Evolutionary conservation across 2,113 vertebrate genomes (phyloP).

Genomic region (Eidolon helvum): DNA sequence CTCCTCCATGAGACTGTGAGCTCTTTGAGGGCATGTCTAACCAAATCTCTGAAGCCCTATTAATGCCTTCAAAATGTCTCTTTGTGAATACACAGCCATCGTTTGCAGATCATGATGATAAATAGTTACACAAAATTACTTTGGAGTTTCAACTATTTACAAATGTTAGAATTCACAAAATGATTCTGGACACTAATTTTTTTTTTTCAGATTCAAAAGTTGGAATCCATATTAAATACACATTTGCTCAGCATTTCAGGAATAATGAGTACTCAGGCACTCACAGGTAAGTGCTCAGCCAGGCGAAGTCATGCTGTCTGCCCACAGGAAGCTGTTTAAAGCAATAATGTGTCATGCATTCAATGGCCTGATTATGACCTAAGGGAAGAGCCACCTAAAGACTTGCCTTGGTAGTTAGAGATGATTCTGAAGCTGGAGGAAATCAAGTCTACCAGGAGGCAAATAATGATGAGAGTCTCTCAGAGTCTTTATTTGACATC

Average conservation of each 20-base stretch:
- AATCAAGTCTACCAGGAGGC: neutral
- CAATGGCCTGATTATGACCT: neutral
- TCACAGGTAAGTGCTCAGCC: neutral
- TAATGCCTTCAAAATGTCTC: neutral
- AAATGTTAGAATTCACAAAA: neutral
- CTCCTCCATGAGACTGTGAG: conserved; percentile 41
- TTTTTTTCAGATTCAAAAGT: neutral
- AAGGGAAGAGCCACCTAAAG: neutral
- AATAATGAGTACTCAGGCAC: neutral
- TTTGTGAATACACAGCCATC: neutral
- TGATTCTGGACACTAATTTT: neutral
- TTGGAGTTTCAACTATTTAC: neutral
- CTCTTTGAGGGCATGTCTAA: conserved; percentile 51
- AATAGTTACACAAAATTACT: neutral
- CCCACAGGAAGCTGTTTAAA: neutral
- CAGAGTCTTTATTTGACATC: neutral
- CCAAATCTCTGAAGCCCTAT: neutral
- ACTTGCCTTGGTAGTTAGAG: neutral
- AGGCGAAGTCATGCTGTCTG: neutral
- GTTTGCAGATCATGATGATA: neutral
- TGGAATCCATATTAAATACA: neutral
- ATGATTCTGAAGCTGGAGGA: neutral
- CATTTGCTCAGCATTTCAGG: neutral
- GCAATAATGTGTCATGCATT: neutral
- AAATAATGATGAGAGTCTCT: neutral